A percentile compares a stretch with the other conserved stretches of the same genome.
Conservation (phyloP, 2,797 vertebrate species). For the Propithecus deckenii region DNA sequence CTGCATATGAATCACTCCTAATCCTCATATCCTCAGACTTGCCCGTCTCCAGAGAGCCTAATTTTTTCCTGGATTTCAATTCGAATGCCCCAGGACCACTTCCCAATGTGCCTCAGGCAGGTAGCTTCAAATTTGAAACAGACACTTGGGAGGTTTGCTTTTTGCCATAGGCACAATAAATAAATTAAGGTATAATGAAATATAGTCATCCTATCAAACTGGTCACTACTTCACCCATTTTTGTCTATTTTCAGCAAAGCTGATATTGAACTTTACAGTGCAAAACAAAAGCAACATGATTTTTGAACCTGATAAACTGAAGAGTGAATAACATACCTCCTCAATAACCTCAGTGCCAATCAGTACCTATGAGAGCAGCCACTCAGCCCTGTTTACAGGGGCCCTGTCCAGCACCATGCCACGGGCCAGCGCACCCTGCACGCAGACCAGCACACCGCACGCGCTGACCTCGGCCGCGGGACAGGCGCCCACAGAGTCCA, state of each 20-base stretch:
- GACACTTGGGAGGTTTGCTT: neutral
- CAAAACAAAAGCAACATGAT: neutral
- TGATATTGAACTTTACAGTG: neutral
- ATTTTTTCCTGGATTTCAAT: neutral
- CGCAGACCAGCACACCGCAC: neutral
- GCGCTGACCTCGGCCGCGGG: neutral
- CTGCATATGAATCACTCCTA: too few relatives aligned
- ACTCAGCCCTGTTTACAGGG: rapidly evolving
- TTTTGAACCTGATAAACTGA: neutral
- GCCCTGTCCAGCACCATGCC: neutral
- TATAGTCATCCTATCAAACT: neutral
- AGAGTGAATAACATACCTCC: neutral
- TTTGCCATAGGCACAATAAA: neutral
- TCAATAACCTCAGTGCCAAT: neutral
- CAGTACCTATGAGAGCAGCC: neutral
- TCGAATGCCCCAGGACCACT: neutral
- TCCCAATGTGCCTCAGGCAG: neutral
- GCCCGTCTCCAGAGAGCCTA: neutral
- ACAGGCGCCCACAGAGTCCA: neutral
- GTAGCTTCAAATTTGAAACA: neutral
- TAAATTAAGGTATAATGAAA: neutral
- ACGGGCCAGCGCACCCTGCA: neutral
- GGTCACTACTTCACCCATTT: neutral
- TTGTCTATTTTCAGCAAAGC: neutral
- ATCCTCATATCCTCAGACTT: neutral